These are phyloP conservation scores for Wasmannia auropunctata DNA, from an alignment of 1,140 invertebrate species.

Conservation along the genomic window DNA sequence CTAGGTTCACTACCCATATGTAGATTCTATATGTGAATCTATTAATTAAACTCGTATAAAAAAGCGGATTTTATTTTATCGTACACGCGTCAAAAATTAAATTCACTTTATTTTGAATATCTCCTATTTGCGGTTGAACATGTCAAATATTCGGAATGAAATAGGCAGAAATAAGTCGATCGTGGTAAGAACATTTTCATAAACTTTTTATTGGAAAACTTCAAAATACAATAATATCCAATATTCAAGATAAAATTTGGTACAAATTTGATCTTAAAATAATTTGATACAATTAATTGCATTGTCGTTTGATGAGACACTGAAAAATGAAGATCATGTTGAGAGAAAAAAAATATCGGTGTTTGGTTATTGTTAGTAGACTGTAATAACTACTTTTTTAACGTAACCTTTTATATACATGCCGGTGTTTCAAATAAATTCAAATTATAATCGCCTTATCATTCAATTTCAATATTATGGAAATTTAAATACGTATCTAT, in stretches of 20 bases:
- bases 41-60: background rate
- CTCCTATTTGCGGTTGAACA: slow-evolving; percentile 34
- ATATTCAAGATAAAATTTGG: slow-evolving; percentile 72
- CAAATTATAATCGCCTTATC: background rate
- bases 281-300: slow-evolving; percentile 51
- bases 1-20: background rate
- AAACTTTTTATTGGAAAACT: slow-evolving; percentile 69
- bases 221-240: too few relatives aligned
- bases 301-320: slow-evolving; percentile 54
- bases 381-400: background rate
- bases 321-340: slow-evolving; percentile 14
- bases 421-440: background rate
- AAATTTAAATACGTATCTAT: background rate
- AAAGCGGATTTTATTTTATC: background rate
- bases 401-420: background rate
- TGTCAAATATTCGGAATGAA: slow-evolving; percentile 61
- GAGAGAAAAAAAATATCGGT: slow-evolving; percentile 21
- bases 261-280: too few relatives aligned
- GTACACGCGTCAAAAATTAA: background rate
- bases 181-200: slow-evolving; percentile 13
- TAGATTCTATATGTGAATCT: background rate
- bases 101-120: slow-evolving; percentile 20
- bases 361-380: background rate
- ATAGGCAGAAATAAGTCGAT: slow-evolving; percentile 46
- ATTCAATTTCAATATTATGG: background rate